Percentiles rank a stretch among this genome's conserved stretches.
Conservation (phyloP, 2,888 invertebrate genomes). For the Hemaris fuciformis region DNA sequence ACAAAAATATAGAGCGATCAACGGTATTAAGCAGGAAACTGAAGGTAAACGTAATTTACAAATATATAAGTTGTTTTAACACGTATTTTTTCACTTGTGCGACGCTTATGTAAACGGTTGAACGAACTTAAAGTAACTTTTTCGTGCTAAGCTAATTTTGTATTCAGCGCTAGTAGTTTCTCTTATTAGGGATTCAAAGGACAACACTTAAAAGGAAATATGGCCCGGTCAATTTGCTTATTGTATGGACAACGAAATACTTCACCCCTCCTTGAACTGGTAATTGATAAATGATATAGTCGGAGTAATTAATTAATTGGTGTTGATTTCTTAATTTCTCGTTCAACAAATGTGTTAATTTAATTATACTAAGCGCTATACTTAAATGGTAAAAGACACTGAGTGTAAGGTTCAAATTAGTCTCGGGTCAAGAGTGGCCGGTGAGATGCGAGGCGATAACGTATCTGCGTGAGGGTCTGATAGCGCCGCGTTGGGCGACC, state of each 20-base stretch:
- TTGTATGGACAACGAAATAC: constrained; percentile 17
- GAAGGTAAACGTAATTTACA: too few relatives aligned
- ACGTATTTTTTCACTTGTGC: constrained; percentile 20
- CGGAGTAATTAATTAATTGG: not conserved
- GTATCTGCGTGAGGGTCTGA: constrained; percentile 50
- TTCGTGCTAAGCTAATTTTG: constrained; percentile 60
- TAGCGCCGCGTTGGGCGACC: constrained; percentile 78
- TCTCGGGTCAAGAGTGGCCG: constrained; percentile 54
- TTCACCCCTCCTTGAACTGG: not conserved
- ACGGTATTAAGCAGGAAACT: too few relatives aligned
- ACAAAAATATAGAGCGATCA: too few relatives aligned
- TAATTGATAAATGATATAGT: not conserved
- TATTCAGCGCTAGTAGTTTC: constrained; percentile 69
- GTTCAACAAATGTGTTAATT: too few relatives aligned
- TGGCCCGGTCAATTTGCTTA: constrained; percentile 39
- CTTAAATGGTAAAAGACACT: not conserved
- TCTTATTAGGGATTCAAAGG: constrained; percentile 77
- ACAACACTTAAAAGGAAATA: constrained; percentile 77
- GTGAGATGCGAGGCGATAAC: constrained; percentile 57
- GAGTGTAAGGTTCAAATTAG: not conserved
- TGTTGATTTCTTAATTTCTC: not conserved
- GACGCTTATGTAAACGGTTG: constrained; percentile 49
- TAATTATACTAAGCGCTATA: not conserved
- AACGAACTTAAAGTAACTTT: constrained; percentile 64
- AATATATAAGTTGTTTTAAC: not conserved